A percentile compares a stretch with the other conserved stretches of the same genome.
Evolutionary conservation across 2,113 vertebrate species (phyloP).

Genomic region (Platysternon megacephalum): DNA sequence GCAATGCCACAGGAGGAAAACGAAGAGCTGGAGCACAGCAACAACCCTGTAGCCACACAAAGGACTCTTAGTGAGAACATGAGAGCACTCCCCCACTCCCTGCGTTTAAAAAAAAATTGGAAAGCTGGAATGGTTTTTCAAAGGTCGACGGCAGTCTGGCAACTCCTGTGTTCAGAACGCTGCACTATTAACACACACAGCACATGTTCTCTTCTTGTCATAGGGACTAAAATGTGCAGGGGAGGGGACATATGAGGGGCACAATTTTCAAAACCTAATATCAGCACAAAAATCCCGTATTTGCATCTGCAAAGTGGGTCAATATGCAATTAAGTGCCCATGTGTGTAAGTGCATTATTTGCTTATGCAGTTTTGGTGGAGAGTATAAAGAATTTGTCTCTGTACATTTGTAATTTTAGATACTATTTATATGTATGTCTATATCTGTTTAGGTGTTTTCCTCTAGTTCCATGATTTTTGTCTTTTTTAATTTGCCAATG

Average conservation of each 20-base stretch:
- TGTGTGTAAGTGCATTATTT: background rate
- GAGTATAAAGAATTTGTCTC: background rate
- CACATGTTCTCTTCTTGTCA: background rate
- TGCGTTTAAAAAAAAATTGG: background rate
- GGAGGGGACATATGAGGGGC: background rate
- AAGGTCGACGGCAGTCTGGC: background rate
- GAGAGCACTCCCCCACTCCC: background rate
- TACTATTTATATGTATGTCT: background rate
- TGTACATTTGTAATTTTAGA: background rate
- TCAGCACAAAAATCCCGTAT: slow-evolving; percentile 44
- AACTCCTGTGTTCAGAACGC: background rate
- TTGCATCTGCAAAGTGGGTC: slow-evolving; percentile 33
- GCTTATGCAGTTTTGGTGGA: background rate
- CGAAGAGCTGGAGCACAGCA: background rate
- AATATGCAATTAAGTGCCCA: background rate
- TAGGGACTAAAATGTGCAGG: background rate
- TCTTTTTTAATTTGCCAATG: background rate
- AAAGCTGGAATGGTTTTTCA: background rate
- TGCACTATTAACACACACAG: background rate
- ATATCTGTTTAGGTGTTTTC: background rate
- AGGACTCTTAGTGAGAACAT: background rate
- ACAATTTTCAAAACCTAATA: slow-evolving; percentile 7
- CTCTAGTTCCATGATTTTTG: background rate
- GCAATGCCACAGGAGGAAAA: background rate
- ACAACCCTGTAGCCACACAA: background rate